phyloP scores from a whole-genome alignment of 2,888 invertebrate species.

The Cheiracanthium punctorium region DNA sequence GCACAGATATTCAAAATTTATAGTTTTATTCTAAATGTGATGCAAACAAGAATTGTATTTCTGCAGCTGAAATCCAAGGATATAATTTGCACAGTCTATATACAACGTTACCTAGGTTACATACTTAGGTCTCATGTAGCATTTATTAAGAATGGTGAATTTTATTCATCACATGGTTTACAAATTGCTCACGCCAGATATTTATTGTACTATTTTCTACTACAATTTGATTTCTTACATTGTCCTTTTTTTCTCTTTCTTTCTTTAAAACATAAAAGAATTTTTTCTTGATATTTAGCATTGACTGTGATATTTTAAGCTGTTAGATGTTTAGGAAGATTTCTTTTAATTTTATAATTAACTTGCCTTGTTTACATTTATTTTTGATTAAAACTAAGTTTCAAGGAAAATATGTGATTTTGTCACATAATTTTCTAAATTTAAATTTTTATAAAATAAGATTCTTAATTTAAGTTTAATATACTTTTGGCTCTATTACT shows the following conservation, averaged over 20 bases:
- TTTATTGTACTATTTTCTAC: neutral
- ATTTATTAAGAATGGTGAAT: constrained; percentile 36
- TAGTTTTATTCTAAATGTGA: constrained; percentile 27
- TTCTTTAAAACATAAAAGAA: too few species aligned
- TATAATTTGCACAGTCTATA: constrained; percentile 43
- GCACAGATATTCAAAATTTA: neutral
- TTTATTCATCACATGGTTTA: constrained; percentile 44
- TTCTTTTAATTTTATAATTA: neutral
- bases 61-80: constrained; percentile 35
- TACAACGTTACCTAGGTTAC: constrained; percentile 27
- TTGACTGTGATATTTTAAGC: constrained; percentile 66
- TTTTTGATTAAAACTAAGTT: too few species aligned
- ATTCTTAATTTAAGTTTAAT: neutral
- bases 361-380: neutral
- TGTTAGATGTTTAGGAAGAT: constrained; percentile 13
- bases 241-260: constrained; percentile 10
- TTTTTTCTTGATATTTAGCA: too few species aligned
- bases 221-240: neutral
- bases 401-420: too few species aligned
- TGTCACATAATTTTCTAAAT: too few species aligned
- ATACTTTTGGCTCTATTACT: neutral
- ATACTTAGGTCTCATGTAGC: constrained; percentile 36
- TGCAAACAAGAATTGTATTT: constrained; percentile 23
- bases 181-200: constrained; percentile 20
- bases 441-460: neutral